Evolutionary conservation across 2,113 vertebrate genomes (phyloP).

Genomic region (Pseudopodoces humilis): DNA sequence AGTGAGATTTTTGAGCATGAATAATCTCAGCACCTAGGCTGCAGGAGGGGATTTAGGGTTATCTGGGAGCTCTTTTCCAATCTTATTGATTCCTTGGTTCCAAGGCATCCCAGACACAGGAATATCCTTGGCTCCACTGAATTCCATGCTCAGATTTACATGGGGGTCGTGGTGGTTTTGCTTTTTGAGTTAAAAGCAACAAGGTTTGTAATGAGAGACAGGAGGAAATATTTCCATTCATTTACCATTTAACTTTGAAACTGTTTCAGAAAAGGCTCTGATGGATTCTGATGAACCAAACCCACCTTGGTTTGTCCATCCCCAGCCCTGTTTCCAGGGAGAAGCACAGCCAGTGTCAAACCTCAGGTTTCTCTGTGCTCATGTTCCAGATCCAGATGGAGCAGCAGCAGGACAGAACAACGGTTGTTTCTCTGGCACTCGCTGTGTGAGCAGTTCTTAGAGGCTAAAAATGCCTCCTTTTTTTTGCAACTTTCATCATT

Average conservation of each 20-base stretch:
- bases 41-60: background rate
- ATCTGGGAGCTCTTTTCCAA: background rate
- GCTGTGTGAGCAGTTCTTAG: background rate
- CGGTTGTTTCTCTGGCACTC: background rate
- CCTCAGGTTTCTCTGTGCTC: background rate
- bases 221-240: background rate
- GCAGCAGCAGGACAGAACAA: background rate
- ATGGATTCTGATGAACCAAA: background rate
- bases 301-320: background rate
- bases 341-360: background rate
- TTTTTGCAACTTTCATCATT: background rate
- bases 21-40: background rate
- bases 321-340: background rate
- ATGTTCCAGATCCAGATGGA: background rate
- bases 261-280: background rate
- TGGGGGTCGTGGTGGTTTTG: accelerated
- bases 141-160: background rate
- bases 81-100: background rate
- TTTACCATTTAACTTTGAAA: background rate
- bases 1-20: background rate
- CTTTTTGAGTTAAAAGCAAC: background rate
- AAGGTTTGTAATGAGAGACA: background rate
- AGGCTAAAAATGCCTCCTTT: background rate
- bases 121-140: background rate
- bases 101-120: background rate